Base-by-base conservation (phyloP, 1,140 invertebrate species). In the Bombus sibiricus region DNA sequence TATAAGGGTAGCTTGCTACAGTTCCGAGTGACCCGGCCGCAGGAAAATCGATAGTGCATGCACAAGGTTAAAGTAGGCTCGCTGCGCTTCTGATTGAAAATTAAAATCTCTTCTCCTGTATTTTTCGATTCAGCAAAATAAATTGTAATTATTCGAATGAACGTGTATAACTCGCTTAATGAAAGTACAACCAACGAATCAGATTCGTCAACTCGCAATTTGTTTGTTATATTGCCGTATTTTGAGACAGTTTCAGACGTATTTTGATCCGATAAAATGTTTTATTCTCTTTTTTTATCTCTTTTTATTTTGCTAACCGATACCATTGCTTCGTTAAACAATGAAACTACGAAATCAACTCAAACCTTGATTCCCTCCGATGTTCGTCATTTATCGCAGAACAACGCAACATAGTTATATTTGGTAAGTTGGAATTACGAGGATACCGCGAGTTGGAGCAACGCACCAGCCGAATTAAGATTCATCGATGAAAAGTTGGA, bases 11-110 rank as follows among this genome's bases (percentile, higher is more conserved):
- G 34, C 34, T 34, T 18, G 66, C 34, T 37, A 68, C 66, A 34
- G 66, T 68, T 32, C 66, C 34, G 37, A 39, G 25, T 71, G 34
- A 62, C 85, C 9, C 22, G 32, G 41, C 41, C 12, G 32, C 34
- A 53, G 47, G 64, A 82, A 77, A 88, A 88, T 72, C 81, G 81
- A 81, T 88, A 88, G 43, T 79, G 64, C 72, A 66, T 66, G 79
- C 53, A 62, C 41, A 37, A 69, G 37, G 39, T 68, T 18, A 57
- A 34, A 66, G 18, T 78, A 72, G 69, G 69, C 68, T 71, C 37
- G 10, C 37, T 13, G 10, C 10, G 34, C 34, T 37, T 37, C 28
- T 37, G 37, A 12, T 28, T 28, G 22, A 28, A 28, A 28, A 71
- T 25, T 22, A 13, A 71, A 71, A 39, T 39, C n/a, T 39, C 22